A percentile compares a stretch with the other conserved stretches of the same genome.
Evolutionary conservation across 53 echinoderm and acorn worm species (phyloP).

Genomic region (Echinometra lucunter): DNA sequence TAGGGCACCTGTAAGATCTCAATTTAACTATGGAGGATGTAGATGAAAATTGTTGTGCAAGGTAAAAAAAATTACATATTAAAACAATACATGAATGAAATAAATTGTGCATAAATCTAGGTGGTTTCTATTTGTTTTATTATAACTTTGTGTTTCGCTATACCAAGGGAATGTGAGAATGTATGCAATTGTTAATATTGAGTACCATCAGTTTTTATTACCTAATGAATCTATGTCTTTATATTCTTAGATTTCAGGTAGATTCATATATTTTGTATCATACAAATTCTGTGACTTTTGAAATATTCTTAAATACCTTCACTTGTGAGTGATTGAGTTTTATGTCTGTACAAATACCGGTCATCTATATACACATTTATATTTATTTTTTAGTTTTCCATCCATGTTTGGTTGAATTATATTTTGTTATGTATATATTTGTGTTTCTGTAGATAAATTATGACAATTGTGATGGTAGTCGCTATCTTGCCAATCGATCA

Average conservation of each 20-base stretch:
- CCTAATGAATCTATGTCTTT: background rate
- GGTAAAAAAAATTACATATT: background rate
- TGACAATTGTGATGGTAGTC: background rate
- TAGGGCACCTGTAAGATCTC: no score
- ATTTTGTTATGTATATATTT: slow-evolving; percentile 10
- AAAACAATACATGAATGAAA: background rate
- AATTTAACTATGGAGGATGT: no score
- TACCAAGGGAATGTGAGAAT: background rate
- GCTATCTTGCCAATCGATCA: background rate
- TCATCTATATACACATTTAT: background rate
- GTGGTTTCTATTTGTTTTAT: background rate
- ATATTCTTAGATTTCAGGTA: background rate
- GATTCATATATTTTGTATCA: background rate
- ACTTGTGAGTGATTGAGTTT: background rate
- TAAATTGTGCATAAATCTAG: background rate
- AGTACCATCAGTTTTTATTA: background rate
- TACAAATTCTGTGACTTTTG: background rate
- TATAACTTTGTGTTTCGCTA: background rate
- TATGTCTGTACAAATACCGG: background rate
- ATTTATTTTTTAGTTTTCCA: background rate
- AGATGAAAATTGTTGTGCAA: background rate
- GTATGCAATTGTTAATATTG: background rate
- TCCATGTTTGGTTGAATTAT: background rate
- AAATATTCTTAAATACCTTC: background rate
- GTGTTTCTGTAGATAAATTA: background rate